Base-by-base conservation (phyloP, 2,113 vertebrate genomes). In the Thymallus thymallus region DNA sequence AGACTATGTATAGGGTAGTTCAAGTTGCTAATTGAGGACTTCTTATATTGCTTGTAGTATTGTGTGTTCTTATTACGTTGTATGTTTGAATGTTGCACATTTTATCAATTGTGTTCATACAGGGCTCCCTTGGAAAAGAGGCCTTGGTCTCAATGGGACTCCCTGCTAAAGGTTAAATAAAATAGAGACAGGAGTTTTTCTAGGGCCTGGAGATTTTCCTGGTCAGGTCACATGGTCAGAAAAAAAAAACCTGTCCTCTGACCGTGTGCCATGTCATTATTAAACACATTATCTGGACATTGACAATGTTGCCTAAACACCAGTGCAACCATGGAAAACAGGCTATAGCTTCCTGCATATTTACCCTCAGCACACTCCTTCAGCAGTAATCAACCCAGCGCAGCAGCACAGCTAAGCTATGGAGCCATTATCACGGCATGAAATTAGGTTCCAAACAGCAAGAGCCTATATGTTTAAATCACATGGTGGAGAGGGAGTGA, bases 381-480 rank as follows among this genome's bases (percentile, higher is more conserved):
- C 35, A 73, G 61, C 20, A 55, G 51, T 55, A 18, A 55, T 18
- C 18, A 55, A 20, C 51, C 32, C 10, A 79, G 32, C 62, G 77
- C 74, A 77, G 77, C 74, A 77, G 77, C 76, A 13, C 55, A 9
- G 48, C n/a, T 23, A 74, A 73, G 61, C 71, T 70, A 80, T 46
- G 62, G 46, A 4, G 51, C 66, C 70, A 22, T 85, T 82, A 81
- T 55, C 67, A 62, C 68, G 9, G 66, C 75, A 70, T 83, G 72
- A 83, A 82, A 85, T 81, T 55, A 72, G 72, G 30, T 77, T 82
- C 69, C 22, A 82, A 74, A 72, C 74, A 75, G 70, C 74, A n/a
- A 73, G 74, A 51, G 22, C 75, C 74, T 76, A 69, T 46, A 68
- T 72, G 45, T 80, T 74, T 79, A 76, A 78, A 85, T 84, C 61